These are phyloP conservation scores for Alviniconcha strummeri DNA, from an alignment of 2,888 invertebrate genomes.

Conservation along the genomic window DNA sequence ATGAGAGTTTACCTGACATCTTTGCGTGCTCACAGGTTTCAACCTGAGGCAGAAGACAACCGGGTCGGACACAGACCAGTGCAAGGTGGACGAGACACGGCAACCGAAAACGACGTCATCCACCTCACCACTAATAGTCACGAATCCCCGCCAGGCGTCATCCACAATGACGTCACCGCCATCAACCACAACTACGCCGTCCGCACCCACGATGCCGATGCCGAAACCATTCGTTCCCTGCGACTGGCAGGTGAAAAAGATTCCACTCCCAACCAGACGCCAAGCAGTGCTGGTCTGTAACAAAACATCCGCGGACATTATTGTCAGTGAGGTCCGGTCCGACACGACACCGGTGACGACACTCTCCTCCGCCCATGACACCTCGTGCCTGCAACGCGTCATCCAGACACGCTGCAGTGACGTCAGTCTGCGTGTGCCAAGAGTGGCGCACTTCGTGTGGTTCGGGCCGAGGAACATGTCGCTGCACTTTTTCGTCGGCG, in stretches of 20 bases:
- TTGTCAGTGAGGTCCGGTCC: slow-evolving; percentile 4
- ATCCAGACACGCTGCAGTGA: slow-evolving; percentile 35
- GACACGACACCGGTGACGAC: slow-evolving; percentile 21
- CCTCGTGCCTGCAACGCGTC: slow-evolving; percentile 37
- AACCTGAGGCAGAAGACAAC: not conserved
- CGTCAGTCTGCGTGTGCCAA: slow-evolving; percentile 45
- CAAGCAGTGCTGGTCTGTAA: slow-evolving; percentile 3
- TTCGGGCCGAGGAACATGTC: slow-evolving; percentile 48
- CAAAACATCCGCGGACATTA: not conserved
- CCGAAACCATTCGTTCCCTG: slow-evolving; percentile 17
- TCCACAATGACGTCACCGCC: not conserved
- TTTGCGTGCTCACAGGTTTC: not conserved
- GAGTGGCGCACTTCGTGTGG: slow-evolving; percentile 60
- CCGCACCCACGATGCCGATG: not conserved
- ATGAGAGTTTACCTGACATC: too few species aligned
- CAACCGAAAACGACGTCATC: not conserved
- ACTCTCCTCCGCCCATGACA: slow-evolving; percentile 38
- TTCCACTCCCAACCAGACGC: not conserved
- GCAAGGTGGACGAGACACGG: not conserved
- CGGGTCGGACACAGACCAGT: not conserved
- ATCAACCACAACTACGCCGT: not conserved
- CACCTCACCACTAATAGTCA: not conserved
- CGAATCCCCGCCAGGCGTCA: too few species aligned
- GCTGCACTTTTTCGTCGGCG: slow-evolving; percentile 53
- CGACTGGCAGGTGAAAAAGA: not conserved